These are phyloP conservation scores for Mythimna albipuncta DNA, from an alignment of 2,888 invertebrate species.

Conservation along the genomic window DNA sequence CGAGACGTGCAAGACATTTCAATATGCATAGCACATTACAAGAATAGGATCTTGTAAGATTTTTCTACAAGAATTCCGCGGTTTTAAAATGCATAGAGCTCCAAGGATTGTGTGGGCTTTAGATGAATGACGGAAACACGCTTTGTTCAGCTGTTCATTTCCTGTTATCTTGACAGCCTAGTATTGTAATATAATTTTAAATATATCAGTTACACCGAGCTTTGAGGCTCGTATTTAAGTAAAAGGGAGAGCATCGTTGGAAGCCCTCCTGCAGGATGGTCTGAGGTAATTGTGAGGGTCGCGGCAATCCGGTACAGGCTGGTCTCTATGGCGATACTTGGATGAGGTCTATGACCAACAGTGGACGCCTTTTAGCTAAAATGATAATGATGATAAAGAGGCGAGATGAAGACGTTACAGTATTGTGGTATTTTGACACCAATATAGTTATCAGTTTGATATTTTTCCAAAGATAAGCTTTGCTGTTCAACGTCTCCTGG, in stretches of 20 bases:
- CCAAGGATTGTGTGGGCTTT: background rate
- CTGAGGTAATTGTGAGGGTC: too few relatives aligned
- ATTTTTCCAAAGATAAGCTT: too few relatives aligned
- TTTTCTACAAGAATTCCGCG: background rate
- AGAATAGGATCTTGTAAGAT: constrained; percentile 19
- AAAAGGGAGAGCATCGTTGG: background rate
- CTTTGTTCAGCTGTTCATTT: constrained; percentile 6
- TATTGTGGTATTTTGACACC: too few relatives aligned
- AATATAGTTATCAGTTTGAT: too few relatives aligned
- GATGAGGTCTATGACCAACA: too few relatives aligned
- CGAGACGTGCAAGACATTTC: constrained; percentile 27
- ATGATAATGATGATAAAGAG: too few relatives aligned
- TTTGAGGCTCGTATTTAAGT: background rate
- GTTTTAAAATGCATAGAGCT: constrained; percentile 17
- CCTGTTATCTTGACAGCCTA: background rate
- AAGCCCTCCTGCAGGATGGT: too few relatives aligned
- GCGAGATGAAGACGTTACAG: too few relatives aligned
- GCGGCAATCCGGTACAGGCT: too few relatives aligned
- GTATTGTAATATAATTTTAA: background rate
- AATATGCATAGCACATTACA: constrained; percentile 23
- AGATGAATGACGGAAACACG: background rate
- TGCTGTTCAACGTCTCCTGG: too few relatives aligned
- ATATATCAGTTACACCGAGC: background rate
- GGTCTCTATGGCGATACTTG: too few relatives aligned
- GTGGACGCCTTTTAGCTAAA: too few relatives aligned